Evolutionary conservation across 2,113 vertebrate species (phyloP).

Genomic region (Oreochromis aureus): DNA sequence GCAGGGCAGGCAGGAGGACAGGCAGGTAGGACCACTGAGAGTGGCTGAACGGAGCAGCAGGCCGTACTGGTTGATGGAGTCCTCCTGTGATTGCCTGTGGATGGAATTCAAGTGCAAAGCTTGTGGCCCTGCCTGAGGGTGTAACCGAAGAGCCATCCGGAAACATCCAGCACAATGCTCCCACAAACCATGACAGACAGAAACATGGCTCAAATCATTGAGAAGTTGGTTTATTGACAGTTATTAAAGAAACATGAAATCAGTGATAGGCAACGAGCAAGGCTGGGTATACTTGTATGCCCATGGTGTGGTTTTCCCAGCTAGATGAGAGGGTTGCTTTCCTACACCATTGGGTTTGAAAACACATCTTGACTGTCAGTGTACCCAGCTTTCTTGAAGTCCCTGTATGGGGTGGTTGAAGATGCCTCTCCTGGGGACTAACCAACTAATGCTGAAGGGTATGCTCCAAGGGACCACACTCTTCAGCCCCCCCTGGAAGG

Average conservation of each 20-base stretch:
- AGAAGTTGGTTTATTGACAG: not conserved
- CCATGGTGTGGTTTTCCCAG: not conserved
- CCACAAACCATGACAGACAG: rapidly evolving
- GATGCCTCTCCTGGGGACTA: not conserved
- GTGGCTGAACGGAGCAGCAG: too few species aligned
- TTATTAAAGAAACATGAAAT: not conserved
- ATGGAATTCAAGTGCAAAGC: not conserved
- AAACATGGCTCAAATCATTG: not conserved
- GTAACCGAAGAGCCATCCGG: not conserved
- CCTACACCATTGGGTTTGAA: not conserved
- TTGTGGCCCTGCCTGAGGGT: rapidly evolving
- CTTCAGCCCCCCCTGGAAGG: not conserved
- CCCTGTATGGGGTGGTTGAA: not conserved
- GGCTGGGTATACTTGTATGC: not conserved
- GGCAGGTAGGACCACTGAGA: too few species aligned
- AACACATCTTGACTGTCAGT: not conserved
- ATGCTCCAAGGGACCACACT: not conserved
- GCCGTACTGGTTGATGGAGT: too few species aligned
- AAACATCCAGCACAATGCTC: not conserved
- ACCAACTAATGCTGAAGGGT: too few species aligned
- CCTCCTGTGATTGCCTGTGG: not conserved
- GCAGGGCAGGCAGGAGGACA: too few species aligned
- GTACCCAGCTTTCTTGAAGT: not conserved
- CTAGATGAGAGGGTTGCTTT: not conserved
- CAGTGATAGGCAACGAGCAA: not conserved